Evolutionary conservation across 2,113 vertebrate species (phyloP).

Genomic region (Trematocara marginatum): DNA sequence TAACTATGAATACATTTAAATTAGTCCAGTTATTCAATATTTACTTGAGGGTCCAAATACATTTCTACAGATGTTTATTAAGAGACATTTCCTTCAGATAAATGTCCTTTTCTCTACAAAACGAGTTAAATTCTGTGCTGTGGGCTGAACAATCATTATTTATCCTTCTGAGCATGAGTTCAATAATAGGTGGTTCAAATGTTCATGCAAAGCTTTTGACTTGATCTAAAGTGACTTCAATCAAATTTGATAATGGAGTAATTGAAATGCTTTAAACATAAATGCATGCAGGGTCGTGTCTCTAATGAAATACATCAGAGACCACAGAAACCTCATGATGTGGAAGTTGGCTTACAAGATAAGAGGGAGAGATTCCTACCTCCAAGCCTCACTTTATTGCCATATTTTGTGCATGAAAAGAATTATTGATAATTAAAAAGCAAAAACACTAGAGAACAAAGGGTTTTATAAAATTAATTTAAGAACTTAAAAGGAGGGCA

Average conservation of each 20-base stretch:
- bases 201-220: background rate
- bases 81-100: background rate
- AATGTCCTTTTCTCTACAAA: background rate
- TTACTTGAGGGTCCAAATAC: background rate
- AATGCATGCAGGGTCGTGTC: background rate
- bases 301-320: background rate
- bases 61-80: background rate
- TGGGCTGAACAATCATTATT: background rate
- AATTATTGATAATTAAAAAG: background rate
- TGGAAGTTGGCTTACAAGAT: background rate
- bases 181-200: background rate
- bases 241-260: background rate
- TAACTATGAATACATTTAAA: background rate
- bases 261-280: background rate
- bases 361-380: background rate
- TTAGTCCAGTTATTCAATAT: background rate
- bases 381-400: background rate
- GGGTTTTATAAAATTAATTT: background rate
- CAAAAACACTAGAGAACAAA: background rate
- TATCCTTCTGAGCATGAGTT: background rate
- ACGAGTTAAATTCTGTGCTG: background rate
- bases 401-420: background rate
- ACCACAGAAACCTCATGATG: background rate
- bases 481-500: background rate
- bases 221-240: background rate